Evolutionary conservation across 2,888 invertebrate genomes (phyloP).

Genomic region (Adineta ricciae): DNA sequence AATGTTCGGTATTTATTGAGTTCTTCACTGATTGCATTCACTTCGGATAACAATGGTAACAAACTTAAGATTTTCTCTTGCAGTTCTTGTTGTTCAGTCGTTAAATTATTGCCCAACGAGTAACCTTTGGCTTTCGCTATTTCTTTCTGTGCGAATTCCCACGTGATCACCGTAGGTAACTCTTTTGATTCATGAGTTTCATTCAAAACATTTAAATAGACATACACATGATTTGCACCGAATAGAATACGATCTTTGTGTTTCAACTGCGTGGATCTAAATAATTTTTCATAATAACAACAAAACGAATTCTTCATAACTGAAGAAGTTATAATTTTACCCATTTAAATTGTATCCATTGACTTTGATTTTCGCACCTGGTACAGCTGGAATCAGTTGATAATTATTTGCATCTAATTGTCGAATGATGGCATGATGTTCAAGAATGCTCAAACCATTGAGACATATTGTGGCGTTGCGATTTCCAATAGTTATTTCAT

Average conservation of each 20-base stretch:
- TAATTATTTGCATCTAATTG: conserved; percentile 34
- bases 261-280: conserved; percentile 36
- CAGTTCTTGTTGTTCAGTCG: conserved; percentile 48
- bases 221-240: conserved; percentile 38
- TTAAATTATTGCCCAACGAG: conserved; percentile 40
- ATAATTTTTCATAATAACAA: not conserved
- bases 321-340: conserved; percentile 23
- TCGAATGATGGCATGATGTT: conserved; percentile 40
- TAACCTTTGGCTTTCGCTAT: conserved; percentile 51
- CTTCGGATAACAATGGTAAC: conserved; percentile 49
- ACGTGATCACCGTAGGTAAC: conserved; percentile 48
- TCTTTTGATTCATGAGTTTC: conserved; percentile 42
- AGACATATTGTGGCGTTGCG: conserved; percentile 43
- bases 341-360: conserved; percentile 48
- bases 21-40: conserved; percentile 51
- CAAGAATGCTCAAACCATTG: conserved; percentile 45
- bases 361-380: conserved; percentile 47
- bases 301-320: conserved; percentile 23
- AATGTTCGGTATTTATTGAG: conserved; percentile 48
- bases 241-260: conserved; percentile 49
- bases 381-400: conserved; percentile 41
- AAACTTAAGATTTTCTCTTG: conserved; percentile 50
- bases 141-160: conserved; percentile 51
- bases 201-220: not conserved
- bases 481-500: conserved; percentile 44